Evolutionary conservation across 2,113 vertebrate genomes (phyloP).

Genomic region (Cottus gobio): DNA sequence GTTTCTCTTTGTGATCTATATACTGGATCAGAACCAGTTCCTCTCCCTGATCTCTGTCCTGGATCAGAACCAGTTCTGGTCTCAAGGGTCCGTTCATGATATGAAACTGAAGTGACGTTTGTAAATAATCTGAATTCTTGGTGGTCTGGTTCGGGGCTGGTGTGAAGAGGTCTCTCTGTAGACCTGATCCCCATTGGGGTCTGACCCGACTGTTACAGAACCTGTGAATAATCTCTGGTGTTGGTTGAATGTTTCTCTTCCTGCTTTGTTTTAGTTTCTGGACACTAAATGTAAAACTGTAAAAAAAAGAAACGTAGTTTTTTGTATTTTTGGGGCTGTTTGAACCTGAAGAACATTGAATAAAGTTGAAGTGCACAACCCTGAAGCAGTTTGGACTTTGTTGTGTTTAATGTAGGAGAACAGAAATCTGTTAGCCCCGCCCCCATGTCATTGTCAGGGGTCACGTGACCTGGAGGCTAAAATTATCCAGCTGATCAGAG

Average conservation of each 20-base stretch:
- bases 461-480: slow-evolving; percentile 64
- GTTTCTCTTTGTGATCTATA: background rate
- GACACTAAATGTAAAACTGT: background rate
- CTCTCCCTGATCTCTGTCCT: background rate
- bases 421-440: no score
- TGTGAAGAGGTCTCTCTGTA: background rate
- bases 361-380: slow-evolving; percentile 45
- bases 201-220: background rate
- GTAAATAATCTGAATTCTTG: background rate
- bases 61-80: background rate
- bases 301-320: background rate
- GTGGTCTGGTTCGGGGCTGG: background rate
- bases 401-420: no score
- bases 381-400: background rate
- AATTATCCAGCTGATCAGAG: slow-evolving; percentile 46
- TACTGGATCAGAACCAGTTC: background rate
- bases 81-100: background rate
- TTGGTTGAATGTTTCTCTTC: background rate
- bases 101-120: background rate
- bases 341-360: slow-evolving; percentile 24
- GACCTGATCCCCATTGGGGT: background rate
- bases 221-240: background rate
- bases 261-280: background rate
- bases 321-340: background rate
- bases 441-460: no score